Percentiles rank a stretch among this genome's conserved stretches.
Evolutionary conservation across 2,888 invertebrate species (phyloP).

Genomic region (Eristalinus sepulchralis): DNA sequence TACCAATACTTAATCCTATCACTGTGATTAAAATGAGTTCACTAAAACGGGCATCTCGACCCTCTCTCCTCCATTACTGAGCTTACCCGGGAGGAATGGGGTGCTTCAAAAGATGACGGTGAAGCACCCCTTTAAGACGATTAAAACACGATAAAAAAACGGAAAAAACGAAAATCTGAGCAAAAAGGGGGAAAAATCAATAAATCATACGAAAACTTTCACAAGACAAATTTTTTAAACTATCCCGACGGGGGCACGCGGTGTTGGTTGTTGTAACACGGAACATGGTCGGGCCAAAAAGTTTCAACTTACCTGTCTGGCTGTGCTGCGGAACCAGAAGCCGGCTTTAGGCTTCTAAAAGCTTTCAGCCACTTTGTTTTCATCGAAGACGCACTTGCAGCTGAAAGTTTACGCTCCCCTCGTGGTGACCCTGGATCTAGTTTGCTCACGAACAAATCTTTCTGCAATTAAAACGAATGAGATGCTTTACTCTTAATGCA

Average conservation of each 20-base stretch:
- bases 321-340: slow-evolving; percentile 83
- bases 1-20: slow-evolving; percentile 56
- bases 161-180: slow-evolving; percentile 3
- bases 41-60: slow-evolving; percentile 8
- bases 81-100: background rate
- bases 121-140: slow-evolving; percentile 40
- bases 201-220: slow-evolving; percentile 37
- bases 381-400: slow-evolving; percentile 93
- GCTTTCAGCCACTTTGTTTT: slow-evolving; percentile 99
- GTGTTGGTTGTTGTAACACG: slow-evolving; percentile 41
- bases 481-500: background rate
- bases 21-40: slow-evolving; percentile 52
- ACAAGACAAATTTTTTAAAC: slow-evolving; percentile 12
- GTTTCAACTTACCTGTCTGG: slow-evolving; percentile 85
- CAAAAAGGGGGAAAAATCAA: slow-evolving; percentile 35
- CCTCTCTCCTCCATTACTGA: background rate
- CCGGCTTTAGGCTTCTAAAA: slow-evolving; percentile 95
- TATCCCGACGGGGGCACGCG: slow-evolving; percentile 24
- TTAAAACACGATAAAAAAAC: slow-evolving; percentile 2
- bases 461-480: slow-evolving; percentile 83
- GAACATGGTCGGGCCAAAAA: slow-evolving; percentile 1
- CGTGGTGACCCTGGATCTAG: slow-evolving; percentile 85
- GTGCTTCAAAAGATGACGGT: slow-evolving; percentile 28
- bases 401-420: slow-evolving; percentile 91
- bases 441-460: slow-evolving; percentile 91